phyloP scores from a whole-genome alignment of 2,797 vertebrate species.

The Clarias laeviceps region DNA sequence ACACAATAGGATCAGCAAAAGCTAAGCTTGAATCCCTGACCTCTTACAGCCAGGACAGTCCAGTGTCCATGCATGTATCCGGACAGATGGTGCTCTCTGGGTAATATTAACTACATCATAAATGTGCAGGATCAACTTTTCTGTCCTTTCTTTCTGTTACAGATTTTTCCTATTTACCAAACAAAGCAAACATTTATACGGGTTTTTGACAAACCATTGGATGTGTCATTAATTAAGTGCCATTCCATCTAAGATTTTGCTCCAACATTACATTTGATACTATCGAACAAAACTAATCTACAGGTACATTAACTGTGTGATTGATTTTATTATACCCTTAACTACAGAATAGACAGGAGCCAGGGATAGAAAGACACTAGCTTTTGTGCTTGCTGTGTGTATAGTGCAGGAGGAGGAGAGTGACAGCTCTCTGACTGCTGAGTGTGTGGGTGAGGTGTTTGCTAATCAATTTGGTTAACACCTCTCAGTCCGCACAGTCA shows the following conservation, averaged over 20 bases:
- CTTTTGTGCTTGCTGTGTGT: slow-evolving; percentile 51
- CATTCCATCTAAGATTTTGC: slow-evolving; percentile 24
- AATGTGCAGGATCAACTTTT: neutral
- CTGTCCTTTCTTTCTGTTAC: neutral
- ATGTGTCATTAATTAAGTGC: slow-evolving; percentile 2
- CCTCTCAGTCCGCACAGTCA: slow-evolving; percentile 68
- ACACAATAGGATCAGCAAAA: neutral
- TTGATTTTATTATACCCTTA: neutral
- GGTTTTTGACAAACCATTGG: slow-evolving; percentile 10
- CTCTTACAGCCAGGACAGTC: neutral
- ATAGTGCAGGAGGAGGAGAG: slow-evolving; percentile 49
- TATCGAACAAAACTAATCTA: slow-evolving; percentile 21
- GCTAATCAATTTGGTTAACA: slow-evolving; percentile 78
- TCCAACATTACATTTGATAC: slow-evolving; percentile 12
- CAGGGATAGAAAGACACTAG: slow-evolving; percentile 56
- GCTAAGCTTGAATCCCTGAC: neutral
- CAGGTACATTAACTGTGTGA: neutral
- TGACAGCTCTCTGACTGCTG: slow-evolving; percentile 60
- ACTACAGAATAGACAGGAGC: slow-evolving; percentile 17
- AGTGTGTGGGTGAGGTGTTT: slow-evolving; percentile 80
- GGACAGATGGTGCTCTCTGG: slow-evolving; percentile 2
- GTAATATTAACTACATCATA: slow-evolving; percentile 21
- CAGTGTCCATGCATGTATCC: neutral
- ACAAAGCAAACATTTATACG: slow-evolving; percentile 20
- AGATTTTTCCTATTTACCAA: slow-evolving; percentile 9